These are phyloP conservation scores for Cotesia chilonis DNA, from an alignment of 1,140 invertebrate species.

Conservation along the genomic window DNA sequence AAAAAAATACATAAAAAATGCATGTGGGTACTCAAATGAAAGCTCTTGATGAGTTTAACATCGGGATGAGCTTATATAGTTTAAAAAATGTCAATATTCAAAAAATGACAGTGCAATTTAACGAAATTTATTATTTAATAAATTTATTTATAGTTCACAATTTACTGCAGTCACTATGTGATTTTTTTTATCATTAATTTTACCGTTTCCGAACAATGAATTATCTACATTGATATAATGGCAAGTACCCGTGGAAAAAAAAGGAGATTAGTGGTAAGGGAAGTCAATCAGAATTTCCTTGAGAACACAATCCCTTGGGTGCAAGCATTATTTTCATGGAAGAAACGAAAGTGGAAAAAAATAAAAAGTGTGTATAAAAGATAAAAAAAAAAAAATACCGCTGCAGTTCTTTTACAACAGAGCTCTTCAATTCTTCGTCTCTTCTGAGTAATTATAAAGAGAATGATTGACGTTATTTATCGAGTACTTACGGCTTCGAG, in stretches of 20 bases:
- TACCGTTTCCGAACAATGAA: not conserved
- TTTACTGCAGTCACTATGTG: too few relatives aligned
- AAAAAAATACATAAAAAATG: too few relatives aligned
- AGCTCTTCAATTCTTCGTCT: slow-evolving; percentile 16
- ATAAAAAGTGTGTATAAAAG: not conserved
- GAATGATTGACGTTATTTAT: slow-evolving; percentile 18
- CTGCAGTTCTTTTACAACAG: not conserved
- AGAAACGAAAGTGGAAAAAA: not conserved
- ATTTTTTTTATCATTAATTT: not conserved
- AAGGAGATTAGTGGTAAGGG: slow-evolving; percentile 7
- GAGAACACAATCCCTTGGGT: slow-evolving; percentile 15
- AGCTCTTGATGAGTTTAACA: too few relatives aligned
- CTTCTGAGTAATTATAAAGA: slow-evolving; percentile 12
- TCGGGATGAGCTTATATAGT: too few relatives aligned
- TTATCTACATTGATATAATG: not conserved
- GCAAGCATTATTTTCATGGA: slow-evolving; percentile 9
- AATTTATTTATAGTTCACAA: too few relatives aligned
- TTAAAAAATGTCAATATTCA: too few relatives aligned
- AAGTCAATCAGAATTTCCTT: slow-evolving; percentile 17
- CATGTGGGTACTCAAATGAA: too few relatives aligned
- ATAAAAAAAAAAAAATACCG: slow-evolving; percentile 2
- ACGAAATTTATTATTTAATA: too few relatives aligned
- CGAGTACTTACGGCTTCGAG: slow-evolving; percentile 8
- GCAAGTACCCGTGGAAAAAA: not conserved
- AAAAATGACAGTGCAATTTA: too few relatives aligned